phyloP scores from a whole-genome alignment of 2,888 invertebrate genomes.

The Baronia brevicornis region DNA sequence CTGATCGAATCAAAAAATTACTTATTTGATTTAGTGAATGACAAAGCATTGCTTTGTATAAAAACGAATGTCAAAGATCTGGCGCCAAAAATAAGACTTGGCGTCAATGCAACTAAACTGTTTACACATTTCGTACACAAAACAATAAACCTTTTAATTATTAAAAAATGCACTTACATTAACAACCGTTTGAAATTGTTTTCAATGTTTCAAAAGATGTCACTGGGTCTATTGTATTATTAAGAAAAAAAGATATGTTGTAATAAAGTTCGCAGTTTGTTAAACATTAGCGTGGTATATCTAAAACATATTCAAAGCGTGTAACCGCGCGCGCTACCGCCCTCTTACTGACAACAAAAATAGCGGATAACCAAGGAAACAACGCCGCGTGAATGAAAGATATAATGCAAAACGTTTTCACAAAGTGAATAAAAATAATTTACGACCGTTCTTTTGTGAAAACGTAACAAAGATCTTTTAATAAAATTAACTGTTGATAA shows the following conservation, averaged over 20 bases:
- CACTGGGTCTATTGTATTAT: too few species aligned
- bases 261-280: constrained; percentile 9
- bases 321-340: constrained; percentile 33
- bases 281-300: constrained; percentile 17
- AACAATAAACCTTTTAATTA: constrained; percentile 5
- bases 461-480: too few species aligned
- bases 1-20: too few species aligned
- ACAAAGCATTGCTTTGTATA: constrained; percentile 30
- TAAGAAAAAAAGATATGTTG: constrained; percentile 10
- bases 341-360: constrained; percentile 50
- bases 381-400: constrained; percentile 24
- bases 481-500: too few species aligned
- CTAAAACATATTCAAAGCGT: constrained; percentile 23
- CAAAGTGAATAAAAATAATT: constrained; percentile 27
- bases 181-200: too few species aligned
- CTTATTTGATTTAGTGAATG: too few species aligned
- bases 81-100: constrained; percentile 51
- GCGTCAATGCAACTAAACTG: constrained; percentile 25
- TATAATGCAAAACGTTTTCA: constrained; percentile 29
- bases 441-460: constrained; percentile 16
- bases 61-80: constrained; percentile 40
- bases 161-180: constrained; percentile 9
- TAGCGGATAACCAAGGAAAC: constrained; percentile 48
- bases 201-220: too few species aligned
- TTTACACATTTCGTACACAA: constrained; percentile 10